phyloP scores from a whole-genome alignment of 2,888 invertebrate species.

The Herminia tarsipennalis region DNA sequence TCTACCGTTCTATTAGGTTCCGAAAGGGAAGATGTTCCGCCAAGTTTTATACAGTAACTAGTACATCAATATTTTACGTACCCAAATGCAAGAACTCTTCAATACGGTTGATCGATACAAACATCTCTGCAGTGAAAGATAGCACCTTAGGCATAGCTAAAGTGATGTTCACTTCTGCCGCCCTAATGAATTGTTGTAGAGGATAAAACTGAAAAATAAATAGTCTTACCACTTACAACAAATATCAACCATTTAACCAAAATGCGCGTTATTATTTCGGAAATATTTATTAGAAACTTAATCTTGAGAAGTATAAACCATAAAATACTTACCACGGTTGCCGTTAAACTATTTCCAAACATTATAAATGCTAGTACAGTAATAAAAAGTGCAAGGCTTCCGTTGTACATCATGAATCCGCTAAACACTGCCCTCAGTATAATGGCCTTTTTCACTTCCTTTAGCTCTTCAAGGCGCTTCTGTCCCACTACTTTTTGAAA shows the following conservation, averaged over 20 bases:
- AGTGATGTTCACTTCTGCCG: constrained; percentile 76
- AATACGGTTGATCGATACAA: constrained; percentile 76
- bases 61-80: too few relatives aligned
- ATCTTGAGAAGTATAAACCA: neutral
- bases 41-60: too few relatives aligned
- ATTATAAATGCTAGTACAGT: constrained; percentile 90
- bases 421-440: constrained; percentile 88
- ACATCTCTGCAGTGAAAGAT: constrained; percentile 84
- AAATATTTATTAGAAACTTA: too few relatives aligned
- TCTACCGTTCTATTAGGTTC: too few relatives aligned
- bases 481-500: constrained; percentile 92
- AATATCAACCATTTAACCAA: too few relatives aligned
- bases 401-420: constrained; percentile 92
- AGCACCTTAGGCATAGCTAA: constrained; percentile 78
- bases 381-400: constrained; percentile 91
- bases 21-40: too few relatives aligned
- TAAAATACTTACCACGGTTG: constrained; percentile 87
- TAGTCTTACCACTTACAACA: too few relatives aligned
- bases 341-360: constrained; percentile 88
- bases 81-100: constrained; percentile 71
- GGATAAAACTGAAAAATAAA: constrained; percentile 77
- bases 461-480: constrained; percentile 87
- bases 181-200: constrained; percentile 75
- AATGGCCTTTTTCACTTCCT: constrained; percentile 86
- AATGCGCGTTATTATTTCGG: too few relatives aligned